phyloP scores from a whole-genome alignment of 2,888 invertebrate species.

The Tanaodytes sp. region DNA sequence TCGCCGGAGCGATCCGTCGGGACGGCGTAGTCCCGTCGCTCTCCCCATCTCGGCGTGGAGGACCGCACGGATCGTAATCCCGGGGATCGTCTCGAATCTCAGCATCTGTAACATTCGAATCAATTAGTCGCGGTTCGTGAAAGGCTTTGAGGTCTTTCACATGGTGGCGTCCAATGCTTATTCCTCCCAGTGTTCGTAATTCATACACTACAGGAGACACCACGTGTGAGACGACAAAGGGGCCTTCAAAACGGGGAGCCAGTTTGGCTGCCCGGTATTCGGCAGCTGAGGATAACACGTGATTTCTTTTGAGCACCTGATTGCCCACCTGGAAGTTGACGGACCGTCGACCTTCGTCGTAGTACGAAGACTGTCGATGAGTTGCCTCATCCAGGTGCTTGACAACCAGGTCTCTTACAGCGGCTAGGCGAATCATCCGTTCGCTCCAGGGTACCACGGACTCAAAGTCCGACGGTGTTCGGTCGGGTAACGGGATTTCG shows the following conservation, averaged over 20 bases:
- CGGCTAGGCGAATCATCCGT: background rate
- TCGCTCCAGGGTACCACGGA: no score
- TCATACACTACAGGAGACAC: conserved; percentile 5
- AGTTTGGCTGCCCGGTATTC: conserved; percentile 11
- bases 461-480: no score
- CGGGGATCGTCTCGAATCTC: no score
- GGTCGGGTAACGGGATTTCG: no score
- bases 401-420: background rate
- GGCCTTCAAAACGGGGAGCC: conserved; percentile 10
- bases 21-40: no score
- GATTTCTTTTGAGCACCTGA: background rate
- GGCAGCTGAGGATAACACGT: conserved; percentile 1
- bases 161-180: background rate
- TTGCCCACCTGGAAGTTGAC: background rate
- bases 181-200: background rate
- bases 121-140: background rate
- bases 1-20: no score
- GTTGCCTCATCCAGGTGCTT: background rate
- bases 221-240: background rate
- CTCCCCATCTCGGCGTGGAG: no score
- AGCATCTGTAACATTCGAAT: background rate
- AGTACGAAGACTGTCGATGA: background rate
- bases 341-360: background rate
- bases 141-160: background rate
- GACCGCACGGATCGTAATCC: no score